Evolutionary conservation across 2,888 invertebrate genomes (phyloP), one percentile per base, ranked within the genome.

Genomic region (Strigamia transsilvanica): DNA sequence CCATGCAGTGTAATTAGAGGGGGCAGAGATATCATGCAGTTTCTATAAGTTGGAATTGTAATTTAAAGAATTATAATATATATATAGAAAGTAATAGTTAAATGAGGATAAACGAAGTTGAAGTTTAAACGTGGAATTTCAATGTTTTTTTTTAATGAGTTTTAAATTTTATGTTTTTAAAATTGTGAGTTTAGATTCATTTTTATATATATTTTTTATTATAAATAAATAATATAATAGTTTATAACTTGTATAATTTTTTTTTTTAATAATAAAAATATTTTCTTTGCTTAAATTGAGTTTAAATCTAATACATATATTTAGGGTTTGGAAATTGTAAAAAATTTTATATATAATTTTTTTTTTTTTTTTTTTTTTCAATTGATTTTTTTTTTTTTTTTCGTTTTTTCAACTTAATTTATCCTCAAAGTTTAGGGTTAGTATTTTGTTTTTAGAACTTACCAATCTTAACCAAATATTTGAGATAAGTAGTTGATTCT

Each of bases 381-480:
- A n/a, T n/a, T n/a, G n/a, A n/a, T n/a, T n/a, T n/a, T n/a, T n/a
- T n/a, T n/a, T n/a, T n/a, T n/a, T n/a, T n/a, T 80, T 80, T 78
- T 80, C 80, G 27, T 80, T 80, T 80, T 80, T 83, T 83, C 83
- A 83, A 83, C 83, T 83, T 83, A 61, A 83, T 83, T 83, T 83
- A 83, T 83, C 83, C 83, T 83, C 83, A 56, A 27, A 82, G 82
- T 82, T 83, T 83, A 83, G 83, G 73, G 32, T 81, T 81, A 56
- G 32, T 56, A 38, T 83, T 81, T 83, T 80, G 73, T 80, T 27
- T 83, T 83, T 80, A 82, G 42, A 83, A 93, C 95, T 95, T 91
- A 96, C 96, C 92, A 96, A 91, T 92, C 96, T 96, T 87, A 97
- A 92, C 97, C 97, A 97, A 90, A 97, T 95, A 91, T 97, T 97